Percentiles rank a stretch among this genome's conserved stretches.
phyloP scores from a whole-genome alignment of 2,113 vertebrate genomes.

The Rhynchopsitta pachyrhyncha region DNA sequence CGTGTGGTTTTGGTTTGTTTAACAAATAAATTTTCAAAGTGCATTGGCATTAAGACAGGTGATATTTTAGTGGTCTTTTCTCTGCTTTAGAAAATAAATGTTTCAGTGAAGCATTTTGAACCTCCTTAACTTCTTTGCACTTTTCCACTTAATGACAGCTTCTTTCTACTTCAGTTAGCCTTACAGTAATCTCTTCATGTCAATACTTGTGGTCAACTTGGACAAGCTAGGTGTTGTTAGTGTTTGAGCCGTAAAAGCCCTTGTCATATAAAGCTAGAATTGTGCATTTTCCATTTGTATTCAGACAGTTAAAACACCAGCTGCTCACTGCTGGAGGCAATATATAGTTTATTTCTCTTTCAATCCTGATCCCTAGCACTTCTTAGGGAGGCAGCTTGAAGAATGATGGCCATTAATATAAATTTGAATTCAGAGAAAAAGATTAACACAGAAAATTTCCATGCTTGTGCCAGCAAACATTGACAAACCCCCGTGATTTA shows the following conservation, averaged over 20 bases:
- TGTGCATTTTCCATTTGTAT: slow-evolving; percentile 39
- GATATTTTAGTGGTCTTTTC: neutral
- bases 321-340: slow-evolving; percentile 27
- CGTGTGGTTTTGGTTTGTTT: neutral
- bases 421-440: slow-evolving; percentile 63
- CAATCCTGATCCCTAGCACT: neutral
- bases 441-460: slow-evolving; percentile 54
- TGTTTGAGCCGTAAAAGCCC: neutral
- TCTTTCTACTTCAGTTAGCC: neutral
- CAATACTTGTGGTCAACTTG: neutral
- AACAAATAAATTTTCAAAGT: neutral
- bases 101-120: neutral
- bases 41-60: neutral
- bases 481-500: slow-evolving; percentile 69
- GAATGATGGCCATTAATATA: slow-evolving; percentile 63
- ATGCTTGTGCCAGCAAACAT: slow-evolving; percentile 35
- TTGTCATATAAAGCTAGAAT: neutral
- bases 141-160: neutral
- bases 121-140: neutral
- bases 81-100: neutral
- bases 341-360: slow-evolving; percentile 55
- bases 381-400: slow-evolving; percentile 34
- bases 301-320: slow-evolving; percentile 41
- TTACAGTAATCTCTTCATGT: neutral
- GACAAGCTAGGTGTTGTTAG: neutral